These are phyloP conservation scores for Ammodytes dubius DNA, from an alignment of 2,113 vertebrate species.

Conservation along the genomic window DNA sequence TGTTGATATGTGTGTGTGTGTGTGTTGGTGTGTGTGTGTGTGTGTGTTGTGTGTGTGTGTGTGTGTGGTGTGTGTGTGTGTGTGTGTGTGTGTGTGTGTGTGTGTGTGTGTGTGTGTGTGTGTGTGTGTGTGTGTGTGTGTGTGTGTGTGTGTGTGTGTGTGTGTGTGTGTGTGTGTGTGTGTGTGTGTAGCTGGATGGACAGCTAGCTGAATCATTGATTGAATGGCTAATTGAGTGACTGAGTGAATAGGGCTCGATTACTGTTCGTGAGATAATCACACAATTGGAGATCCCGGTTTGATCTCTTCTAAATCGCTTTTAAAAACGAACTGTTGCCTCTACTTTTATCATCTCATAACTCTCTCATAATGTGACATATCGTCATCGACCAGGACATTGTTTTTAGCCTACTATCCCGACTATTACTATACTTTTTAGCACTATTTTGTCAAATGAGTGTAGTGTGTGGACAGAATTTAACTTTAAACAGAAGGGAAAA, in stretches of 20 bases:
- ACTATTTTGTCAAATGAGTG: no score
- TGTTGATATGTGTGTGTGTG: no score
- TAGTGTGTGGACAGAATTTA: no score
- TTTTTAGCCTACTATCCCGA: no score
- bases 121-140: no score
- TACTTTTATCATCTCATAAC: background rate
- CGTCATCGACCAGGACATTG: no score
- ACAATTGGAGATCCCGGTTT: background rate
- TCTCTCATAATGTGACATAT: no score
- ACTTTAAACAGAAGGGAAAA: no score
- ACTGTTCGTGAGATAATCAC: constrained; percentile 11
- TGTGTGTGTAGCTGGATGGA: constrained; percentile 15
- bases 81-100: no score
- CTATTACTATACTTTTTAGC: no score
- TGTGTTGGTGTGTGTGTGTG: background rate
- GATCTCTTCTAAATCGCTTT: background rate
- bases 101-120: no score
- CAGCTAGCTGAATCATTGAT: constrained; percentile 33
- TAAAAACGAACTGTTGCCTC: background rate
- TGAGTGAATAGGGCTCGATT: constrained; percentile 12
- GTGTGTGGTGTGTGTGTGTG: background rate
- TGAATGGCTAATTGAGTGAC: constrained; percentile 17
- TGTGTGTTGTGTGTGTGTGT: background rate
- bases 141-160: constrained; percentile 4
- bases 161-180: background rate